These are phyloP conservation scores for Pangasius mekongensis DNA, from an alignment of 2,797 vertebrate species.

Conservation along the genomic window DNA sequence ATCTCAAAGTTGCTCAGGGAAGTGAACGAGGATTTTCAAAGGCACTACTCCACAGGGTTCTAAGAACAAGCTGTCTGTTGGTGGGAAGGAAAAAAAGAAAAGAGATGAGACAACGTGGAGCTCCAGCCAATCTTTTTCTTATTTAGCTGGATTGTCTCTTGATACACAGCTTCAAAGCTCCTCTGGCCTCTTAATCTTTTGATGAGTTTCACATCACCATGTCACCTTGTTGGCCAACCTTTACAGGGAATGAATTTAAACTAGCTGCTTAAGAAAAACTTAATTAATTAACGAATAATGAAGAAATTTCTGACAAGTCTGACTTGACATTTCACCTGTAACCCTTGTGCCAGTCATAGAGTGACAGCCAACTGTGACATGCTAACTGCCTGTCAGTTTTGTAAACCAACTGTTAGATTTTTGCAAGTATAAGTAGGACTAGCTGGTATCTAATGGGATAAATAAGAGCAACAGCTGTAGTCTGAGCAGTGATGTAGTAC, in stretches of 20 bases:
- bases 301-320: constrained; percentile 25
- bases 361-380: constrained; percentile 1
- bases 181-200: constrained; percentile 29
- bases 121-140: constrained; percentile 34
- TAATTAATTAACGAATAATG: constrained; percentile 32
- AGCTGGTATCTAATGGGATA: background rate
- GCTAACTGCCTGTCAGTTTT: background rate
- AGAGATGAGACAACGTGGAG: constrained; percentile 31
- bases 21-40: constrained; percentile 50
- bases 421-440: background rate
- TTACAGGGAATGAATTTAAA: constrained; percentile 33
- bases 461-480: background rate
- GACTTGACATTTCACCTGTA: constrained; percentile 1
- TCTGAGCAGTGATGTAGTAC: background rate
- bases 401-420: background rate
- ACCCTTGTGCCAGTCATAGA: background rate
- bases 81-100: constrained; percentile 11
- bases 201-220: constrained; percentile 24
- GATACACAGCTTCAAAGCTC: constrained; percentile 39
- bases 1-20: constrained; percentile 44
- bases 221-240: constrained; percentile 20
- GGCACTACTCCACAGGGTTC: constrained; percentile 46
- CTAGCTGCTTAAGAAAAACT: constrained; percentile 29
- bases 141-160: constrained; percentile 43
- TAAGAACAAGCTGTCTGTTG: constrained; percentile 46